Evolutionary conservation across 2,888 invertebrate species (phyloP).

Genomic region (Ditula angustiorana): DNA sequence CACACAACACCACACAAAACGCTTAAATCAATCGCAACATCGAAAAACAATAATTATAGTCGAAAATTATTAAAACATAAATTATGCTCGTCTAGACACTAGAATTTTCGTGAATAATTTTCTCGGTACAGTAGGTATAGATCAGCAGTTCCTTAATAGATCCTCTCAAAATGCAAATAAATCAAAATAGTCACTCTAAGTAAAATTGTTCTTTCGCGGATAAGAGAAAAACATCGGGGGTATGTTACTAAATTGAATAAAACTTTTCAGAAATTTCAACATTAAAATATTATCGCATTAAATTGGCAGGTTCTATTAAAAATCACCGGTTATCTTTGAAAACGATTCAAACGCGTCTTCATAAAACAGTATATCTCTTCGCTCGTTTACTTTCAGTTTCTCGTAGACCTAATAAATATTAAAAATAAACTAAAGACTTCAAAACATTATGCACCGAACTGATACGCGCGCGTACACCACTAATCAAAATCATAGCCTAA

Average conservation of each 20-base stretch:
- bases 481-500: constrained; percentile 74
- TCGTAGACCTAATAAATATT: constrained; percentile 6
- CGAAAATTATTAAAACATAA: neutral
- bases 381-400: neutral
- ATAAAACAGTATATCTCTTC: neutral
- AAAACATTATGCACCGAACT: constrained; percentile 77
- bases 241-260: too few relatives aligned
- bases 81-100: constrained; percentile 5
- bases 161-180: too few relatives aligned
- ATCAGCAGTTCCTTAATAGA: too few relatives aligned
- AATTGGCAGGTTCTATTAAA: too few relatives aligned
- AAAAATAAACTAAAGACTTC: constrained; percentile 45
- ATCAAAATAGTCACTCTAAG: too few relatives aligned
- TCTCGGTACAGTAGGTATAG: too few relatives aligned
- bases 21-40: constrained; percentile 15
- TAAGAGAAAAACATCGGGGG: too few relatives aligned
- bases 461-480: constrained; percentile 47
- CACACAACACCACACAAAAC: constrained; percentile 31
- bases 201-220: too few relatives aligned
- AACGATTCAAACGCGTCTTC: neutral
- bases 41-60: neutral
- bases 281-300: too few relatives aligned
- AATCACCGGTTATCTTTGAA: neutral
- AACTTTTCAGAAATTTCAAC: too few relatives aligned
- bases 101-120: too few relatives aligned